Base-by-base conservation (phyloP, 2,888 invertebrate genomes). In the Anodontia alba region DNA sequence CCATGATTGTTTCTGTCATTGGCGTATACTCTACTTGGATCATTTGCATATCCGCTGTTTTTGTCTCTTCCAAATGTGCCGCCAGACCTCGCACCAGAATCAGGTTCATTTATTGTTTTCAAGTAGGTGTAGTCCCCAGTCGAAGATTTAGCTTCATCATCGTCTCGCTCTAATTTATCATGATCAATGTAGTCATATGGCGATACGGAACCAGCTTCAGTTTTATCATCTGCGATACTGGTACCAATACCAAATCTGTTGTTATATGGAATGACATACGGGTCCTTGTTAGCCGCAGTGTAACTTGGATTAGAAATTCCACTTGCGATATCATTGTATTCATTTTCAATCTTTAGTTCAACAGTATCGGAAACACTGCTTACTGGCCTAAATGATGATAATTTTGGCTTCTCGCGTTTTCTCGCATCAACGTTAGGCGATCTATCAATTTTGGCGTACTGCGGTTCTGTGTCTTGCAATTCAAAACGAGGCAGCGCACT, bases 111-210 rank as follows among this genome's bases (percentile, higher is more conserved):
- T 10, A 38, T 38, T 38, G 12, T 12, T 38, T 38, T 38, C 12
- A 38, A 38, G 12, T 38, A 38, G 38, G 38, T 29, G 20, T 62
- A 62, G 33, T 33, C 33, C 1, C 33, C 31, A 33, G 3, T 62
- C 8, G 62, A 3, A 12, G 20, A n/a, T 3, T 20, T 23, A 3
- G 31, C 20, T 33, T 33, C 23, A 15, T 31, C 33, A 20, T 46
- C n/a, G 33, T 62, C 62, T 15, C 62, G 26, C 20, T 62, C 33
- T 17, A 62, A 20, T 33, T 33, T 62, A 8, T 33, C 33, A 33
- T 31, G 26, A 33, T 62, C 62, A 62, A 62, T 62, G 33, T 62
- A 62, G 33, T 62, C 62, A 33, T 62, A 62, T 2, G 62, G 62
- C 12, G 62, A 62, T 10, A 12, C n/a, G 15, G n/a, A 46, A 46